Conservation (phyloP, 2,113 vertebrate genomes). For the Apodemus sylvaticus region DNA sequence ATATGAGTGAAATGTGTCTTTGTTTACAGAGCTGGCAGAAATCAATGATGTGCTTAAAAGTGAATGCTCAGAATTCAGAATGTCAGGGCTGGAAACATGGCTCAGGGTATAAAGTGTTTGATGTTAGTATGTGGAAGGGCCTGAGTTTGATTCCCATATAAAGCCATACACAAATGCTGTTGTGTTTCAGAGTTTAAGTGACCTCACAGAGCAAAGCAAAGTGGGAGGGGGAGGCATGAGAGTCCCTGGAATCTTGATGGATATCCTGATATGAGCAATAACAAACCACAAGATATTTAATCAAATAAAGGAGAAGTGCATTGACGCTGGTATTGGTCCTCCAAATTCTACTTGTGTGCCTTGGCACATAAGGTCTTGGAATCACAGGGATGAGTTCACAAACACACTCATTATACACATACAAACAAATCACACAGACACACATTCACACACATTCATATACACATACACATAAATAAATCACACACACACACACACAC, state of each 20-base stretch:
- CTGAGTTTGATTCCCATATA: not conserved
- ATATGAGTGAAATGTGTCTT: not conserved
- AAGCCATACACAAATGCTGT: not conserved
- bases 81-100: not conserved
- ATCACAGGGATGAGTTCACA: not conserved
- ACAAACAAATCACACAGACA: not conserved
- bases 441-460: not conserved
- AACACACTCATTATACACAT: too few relatives aligned
- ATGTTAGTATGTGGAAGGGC: not conserved
- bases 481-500: not conserved
- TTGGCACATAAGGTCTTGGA: too few relatives aligned
- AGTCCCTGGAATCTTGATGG: not conserved
- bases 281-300: not conserved
- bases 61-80: not conserved
- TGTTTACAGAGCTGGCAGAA: not conserved
- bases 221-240: too few relatives aligned
- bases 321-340: not conserved
- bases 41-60: not conserved
- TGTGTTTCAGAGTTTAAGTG: not conserved
- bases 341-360: too few relatives aligned
- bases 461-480: not conserved
- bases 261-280: not conserved
- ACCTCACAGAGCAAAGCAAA: not conserved
- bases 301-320: not conserved
- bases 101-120: not conserved